phyloP scores from a whole-genome alignment of 2,113 vertebrate species.

The Empidonax alnorum region DNA sequence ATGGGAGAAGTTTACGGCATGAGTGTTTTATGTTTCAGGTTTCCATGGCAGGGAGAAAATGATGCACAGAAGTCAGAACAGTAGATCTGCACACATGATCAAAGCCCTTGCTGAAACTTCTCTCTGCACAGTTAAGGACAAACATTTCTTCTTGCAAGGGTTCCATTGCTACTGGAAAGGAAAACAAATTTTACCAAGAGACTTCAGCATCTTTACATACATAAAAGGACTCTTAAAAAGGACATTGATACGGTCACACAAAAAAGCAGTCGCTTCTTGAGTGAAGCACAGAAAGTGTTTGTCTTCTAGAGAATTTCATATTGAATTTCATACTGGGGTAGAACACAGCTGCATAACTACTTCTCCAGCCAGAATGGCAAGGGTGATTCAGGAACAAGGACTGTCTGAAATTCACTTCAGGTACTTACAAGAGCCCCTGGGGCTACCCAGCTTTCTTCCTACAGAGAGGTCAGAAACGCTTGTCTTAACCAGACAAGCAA shows the following conservation, averaged over 20 bases:
- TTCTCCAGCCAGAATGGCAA: background rate
- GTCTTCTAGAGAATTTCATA: background rate
- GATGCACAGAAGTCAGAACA: background rate
- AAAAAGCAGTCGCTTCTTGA: background rate
- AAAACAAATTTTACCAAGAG: background rate
- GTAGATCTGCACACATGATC: background rate
- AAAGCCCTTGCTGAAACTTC: background rate
- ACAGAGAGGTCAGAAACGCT: slow-evolving; percentile 9
- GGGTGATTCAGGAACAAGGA: background rate
- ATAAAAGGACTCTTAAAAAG: background rate
- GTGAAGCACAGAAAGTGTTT: background rate
- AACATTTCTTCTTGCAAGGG: background rate
- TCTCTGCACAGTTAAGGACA: background rate
- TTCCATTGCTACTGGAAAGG: background rate
- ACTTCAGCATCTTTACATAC: background rate
- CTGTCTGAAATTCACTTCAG: background rate
- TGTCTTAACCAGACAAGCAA: slow-evolving; percentile 35
- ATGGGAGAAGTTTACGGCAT: background rate
- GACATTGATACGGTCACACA: background rate
- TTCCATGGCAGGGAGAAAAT: background rate
- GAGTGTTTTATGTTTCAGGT: background rate
- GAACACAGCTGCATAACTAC: background rate
- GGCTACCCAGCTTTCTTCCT: background rate
- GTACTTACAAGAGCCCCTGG: background rate
- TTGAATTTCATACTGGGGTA: background rate